These are phyloP conservation scores for Guaruba guarouba DNA, from an alignment of 2,113 vertebrate genomes.

Conservation along the genomic window DNA sequence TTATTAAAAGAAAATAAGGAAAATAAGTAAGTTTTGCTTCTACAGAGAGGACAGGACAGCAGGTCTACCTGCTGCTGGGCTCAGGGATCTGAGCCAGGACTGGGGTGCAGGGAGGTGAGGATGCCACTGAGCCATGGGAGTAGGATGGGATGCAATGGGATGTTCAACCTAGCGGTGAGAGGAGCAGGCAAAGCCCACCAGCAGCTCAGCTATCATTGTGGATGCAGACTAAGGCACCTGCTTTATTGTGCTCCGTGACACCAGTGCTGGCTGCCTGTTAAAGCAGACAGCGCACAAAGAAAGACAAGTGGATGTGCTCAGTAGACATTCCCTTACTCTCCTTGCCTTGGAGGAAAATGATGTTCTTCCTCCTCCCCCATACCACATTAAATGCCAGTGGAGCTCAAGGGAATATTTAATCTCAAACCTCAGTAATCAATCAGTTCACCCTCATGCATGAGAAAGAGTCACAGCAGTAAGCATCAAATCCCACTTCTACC, in stretches of 20 bases:
- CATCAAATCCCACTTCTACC: conserved; percentile 45
- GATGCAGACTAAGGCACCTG: neutral
- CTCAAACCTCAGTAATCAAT: conserved; percentile 63
- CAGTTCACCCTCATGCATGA: conserved; percentile 42
- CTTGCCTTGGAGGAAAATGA: neutral
- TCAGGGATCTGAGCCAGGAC: accelerated
- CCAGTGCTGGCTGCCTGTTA: accelerated
- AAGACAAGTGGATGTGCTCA: neutral
- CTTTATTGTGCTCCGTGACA: neutral
- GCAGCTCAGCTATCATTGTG: accelerated
- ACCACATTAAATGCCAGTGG: neutral
- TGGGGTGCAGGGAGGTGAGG: neutral
- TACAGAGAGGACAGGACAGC: neutral
- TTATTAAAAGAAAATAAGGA: neutral
- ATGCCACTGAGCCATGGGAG: accelerated
- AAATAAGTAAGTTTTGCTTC: neutral
- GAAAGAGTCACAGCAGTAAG: conserved; percentile 30
- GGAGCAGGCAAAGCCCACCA: neutral
- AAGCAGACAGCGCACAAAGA: accelerated
- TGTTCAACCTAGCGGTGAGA: accelerated
- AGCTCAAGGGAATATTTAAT: conserved; percentile 54
- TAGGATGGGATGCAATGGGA: accelerated
- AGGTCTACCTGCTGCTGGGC: accelerated
- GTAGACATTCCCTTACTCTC: neutral
- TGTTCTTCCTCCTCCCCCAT: neutral